A percentile compares a stretch with the other conserved stretches of the same genome.
Conservation (phyloP, 1,140 invertebrate species). For the Drosophila kepulauana region DNA sequence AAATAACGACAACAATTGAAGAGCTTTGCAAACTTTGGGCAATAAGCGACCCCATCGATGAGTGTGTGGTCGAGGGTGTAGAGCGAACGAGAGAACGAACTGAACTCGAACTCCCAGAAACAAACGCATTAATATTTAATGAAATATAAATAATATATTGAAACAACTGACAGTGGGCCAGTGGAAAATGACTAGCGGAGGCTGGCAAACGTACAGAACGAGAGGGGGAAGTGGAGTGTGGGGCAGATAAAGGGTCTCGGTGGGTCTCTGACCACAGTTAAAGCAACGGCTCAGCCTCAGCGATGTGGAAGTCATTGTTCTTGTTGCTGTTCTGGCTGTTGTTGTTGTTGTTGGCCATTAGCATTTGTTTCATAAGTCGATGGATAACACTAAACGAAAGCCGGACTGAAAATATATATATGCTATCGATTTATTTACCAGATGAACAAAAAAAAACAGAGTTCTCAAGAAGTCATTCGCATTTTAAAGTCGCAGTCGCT, state of each 20-base stretch:
- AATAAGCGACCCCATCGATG: not conserved
- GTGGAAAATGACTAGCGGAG: not conserved
- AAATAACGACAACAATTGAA: not conserved
- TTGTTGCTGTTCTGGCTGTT: conserved; percentile 1
- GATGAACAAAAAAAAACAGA: not conserved
- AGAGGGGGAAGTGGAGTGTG: not conserved
- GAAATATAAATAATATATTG: conserved; percentile 74
- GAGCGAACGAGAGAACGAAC: not conserved
- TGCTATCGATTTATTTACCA: conserved; percentile 2
- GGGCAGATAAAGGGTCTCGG: conserved; percentile 12
- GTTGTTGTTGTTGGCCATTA: conserved; percentile 20
- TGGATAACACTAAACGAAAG: conserved; percentile 27
- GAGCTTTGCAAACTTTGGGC: not conserved
- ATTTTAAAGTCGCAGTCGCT: not conserved
- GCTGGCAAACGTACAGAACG: not conserved
- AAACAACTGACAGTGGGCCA: conserved; percentile 44
- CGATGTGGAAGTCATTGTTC: conserved; percentile 32
- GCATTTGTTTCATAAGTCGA: conserved; percentile 24
- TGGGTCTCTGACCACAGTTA: conserved; percentile 23
- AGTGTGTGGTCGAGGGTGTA: not conserved
- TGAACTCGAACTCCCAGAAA: conserved; percentile 37
- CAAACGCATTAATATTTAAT: conserved; percentile 75
- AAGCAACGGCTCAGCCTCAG: conserved; percentile 21
- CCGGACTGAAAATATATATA: conserved; percentile 9
- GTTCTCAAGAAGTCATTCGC: not conserved